Conservation (phyloP, 2,888 invertebrate genomes). For the Digitonthophagus gazella region DNA sequence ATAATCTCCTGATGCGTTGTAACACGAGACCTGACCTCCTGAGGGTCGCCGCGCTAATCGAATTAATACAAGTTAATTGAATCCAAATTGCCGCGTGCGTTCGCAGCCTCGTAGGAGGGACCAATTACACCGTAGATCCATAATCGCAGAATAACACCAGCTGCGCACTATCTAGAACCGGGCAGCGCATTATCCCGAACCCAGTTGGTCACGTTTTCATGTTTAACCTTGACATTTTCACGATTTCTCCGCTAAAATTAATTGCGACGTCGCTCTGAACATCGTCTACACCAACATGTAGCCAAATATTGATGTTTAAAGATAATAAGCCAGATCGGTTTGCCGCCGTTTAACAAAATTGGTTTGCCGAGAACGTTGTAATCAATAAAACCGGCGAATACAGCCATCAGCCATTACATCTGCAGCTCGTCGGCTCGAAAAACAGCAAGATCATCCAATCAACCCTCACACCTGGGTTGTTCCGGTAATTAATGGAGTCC, state of each 20-base stretch:
- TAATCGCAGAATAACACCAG: conserved; percentile 10
- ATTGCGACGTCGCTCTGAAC: background rate
- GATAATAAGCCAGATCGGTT: background rate
- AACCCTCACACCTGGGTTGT: conserved; percentile 31
- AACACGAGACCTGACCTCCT: background rate
- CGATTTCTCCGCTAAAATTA: background rate
- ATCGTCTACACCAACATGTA: background rate
- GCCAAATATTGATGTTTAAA: background rate
- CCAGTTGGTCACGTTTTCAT: background rate
- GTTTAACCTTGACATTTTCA: background rate
- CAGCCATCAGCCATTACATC: conserved; percentile 24
- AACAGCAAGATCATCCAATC: conserved; percentile 31
- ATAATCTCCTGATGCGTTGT: background rate
- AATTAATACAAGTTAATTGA: conserved; percentile 18
- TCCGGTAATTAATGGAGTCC: conserved; percentile 40
- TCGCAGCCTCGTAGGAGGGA: conserved; percentile 7
- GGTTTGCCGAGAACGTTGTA: conserved; percentile 16
- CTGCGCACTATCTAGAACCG: background rate
- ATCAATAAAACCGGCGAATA: conserved; percentile 24
- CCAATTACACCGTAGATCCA: conserved; percentile 15
- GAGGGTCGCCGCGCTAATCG: conserved; percentile 12
- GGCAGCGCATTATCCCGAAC: background rate
- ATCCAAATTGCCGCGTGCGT: conserved; percentile 14
- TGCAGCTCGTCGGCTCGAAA: conserved; percentile 26
- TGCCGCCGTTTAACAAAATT: background rate